Evolutionary conservation across 2,888 invertebrate genomes (phyloP).

Genomic region (Callinectes sapidus): DNA sequence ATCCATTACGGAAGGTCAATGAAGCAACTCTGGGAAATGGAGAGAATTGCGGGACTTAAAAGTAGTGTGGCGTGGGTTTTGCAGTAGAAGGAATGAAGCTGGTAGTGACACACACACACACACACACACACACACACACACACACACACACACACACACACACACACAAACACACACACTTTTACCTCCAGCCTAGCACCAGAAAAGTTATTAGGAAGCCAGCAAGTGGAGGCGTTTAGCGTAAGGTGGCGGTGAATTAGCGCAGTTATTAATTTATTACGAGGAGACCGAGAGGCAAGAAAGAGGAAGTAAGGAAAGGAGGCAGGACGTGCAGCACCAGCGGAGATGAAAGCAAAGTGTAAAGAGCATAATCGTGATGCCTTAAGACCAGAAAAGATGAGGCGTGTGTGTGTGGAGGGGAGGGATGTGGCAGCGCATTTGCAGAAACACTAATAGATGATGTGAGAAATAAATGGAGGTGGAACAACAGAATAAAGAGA

Average conservation of each 20-base stretch:
- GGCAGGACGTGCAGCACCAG: neutral
- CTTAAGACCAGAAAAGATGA: no score
- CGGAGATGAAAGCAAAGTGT: no score
- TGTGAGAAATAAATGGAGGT: neutral
- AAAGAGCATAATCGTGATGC: no score
- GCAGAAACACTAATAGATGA: no score
- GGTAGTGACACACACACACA: neutral
- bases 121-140: constrained; percentile 12
- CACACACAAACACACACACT: constrained; percentile 4
- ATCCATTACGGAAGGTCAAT: no score
- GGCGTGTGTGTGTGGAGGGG: no score
- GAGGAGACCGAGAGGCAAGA: neutral
- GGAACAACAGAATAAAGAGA: neutral
- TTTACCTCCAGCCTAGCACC: neutral
- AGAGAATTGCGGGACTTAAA: neutral
- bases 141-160: constrained; percentile 25
- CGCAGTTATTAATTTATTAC: neutral
- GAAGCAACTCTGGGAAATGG: no score
- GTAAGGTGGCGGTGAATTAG: neutral
- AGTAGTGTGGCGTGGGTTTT: neutral
- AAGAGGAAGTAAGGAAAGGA: neutral
- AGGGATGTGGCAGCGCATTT: no score
- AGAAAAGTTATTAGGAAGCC: neutral
- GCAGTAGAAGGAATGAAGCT: neutral
- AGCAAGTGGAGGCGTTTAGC: neutral